Evolutionary conservation across 2,888 invertebrate species (phyloP), one percentile per base, ranked within the genome.

Genomic region (Eubasilissa splendida): DNA sequence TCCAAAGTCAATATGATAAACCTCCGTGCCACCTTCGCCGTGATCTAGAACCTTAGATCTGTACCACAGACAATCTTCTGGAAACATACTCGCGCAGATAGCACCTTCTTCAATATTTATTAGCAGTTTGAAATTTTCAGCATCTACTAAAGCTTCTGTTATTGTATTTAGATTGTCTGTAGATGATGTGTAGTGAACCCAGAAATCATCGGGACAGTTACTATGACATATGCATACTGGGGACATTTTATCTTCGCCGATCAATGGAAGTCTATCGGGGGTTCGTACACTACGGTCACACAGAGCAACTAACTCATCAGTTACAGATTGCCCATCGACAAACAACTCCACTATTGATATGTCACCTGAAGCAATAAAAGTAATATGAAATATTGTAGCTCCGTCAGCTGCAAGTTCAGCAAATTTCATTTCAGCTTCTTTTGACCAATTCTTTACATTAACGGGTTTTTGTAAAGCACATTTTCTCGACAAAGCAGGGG

Each of bases 131-230:
- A 93, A 93, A 76, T 89, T 89, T 1, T 90, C 88, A 5, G 92
- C 90, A n/a, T 88, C 87, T 7, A 88, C 86, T 83, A 94, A 87
- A 84, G 89, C 90, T 65, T 92, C 92, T 0, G 91, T 91, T n/a
- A 94, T 90, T 85, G 91, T 91, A 85, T 93, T 93, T 8, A 94
- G 87, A 82, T 92, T 91, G 1, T 90, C 86, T 0, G 90, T 87
- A 12, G 90, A 89, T 76, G 91, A 91, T 71, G 92, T 92, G 65
- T 93, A 87, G 84, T 94, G 95, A 8, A 96, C 90, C 88, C 95
- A 95, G 86, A 96, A 96, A 84, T 95, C 94, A 42, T 92, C 91
- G 0, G 94, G 91, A 0, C 94, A 93, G 85, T 93, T 93, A 1
- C 93, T 89, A 85, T 93, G 93, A 85, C 93, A 93, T 1, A 95